phyloP scores from a whole-genome alignment of 2,888 invertebrate genomes.

The Trichopria drosophilae region DNA sequence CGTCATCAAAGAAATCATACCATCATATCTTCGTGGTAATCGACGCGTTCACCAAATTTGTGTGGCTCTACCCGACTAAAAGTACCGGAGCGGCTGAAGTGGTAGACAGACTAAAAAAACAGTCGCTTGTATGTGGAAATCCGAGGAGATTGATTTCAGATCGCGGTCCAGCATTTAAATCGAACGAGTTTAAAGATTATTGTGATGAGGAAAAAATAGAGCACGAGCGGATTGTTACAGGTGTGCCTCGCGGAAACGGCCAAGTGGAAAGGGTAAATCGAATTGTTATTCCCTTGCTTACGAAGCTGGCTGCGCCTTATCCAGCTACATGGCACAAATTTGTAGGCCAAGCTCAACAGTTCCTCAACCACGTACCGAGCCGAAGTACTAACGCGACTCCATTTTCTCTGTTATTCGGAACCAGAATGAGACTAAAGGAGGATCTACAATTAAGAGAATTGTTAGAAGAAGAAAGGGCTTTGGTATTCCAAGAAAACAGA shows the following conservation, averaged over 20 bases:
- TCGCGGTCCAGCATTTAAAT: too few species aligned
- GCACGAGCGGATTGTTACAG: constrained; percentile 35
- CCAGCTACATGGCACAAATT: neutral
- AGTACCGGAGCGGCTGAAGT: constrained; percentile 18
- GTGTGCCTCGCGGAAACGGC: constrained; percentile 23
- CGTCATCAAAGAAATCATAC: too few species aligned
- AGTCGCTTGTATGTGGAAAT: constrained; percentile 30
- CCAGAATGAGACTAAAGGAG: neutral
- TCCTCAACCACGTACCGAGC: neutral
- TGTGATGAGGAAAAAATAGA: constrained; percentile 23
- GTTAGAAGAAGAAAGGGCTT: constrained; percentile 7
- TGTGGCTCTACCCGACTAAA: too few species aligned
- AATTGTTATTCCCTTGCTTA: too few species aligned
- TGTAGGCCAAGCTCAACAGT: constrained; percentile 2
- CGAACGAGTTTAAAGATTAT: constrained; percentile 22
- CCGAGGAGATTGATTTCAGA: constrained; percentile 27
- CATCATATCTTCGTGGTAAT: too few species aligned
- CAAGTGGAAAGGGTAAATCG: too few species aligned
- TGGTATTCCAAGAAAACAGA: neutral
- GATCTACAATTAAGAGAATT: neutral
- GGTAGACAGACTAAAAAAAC: constrained; percentile 19
- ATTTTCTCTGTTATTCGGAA: constrained; percentile 1
- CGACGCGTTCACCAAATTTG: too few species aligned
- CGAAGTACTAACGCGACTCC: neutral
- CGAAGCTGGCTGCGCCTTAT: constrained; percentile 1